Conservation (phyloP, 1,140 invertebrate species). For the Marisa cornuarietis region DNA sequence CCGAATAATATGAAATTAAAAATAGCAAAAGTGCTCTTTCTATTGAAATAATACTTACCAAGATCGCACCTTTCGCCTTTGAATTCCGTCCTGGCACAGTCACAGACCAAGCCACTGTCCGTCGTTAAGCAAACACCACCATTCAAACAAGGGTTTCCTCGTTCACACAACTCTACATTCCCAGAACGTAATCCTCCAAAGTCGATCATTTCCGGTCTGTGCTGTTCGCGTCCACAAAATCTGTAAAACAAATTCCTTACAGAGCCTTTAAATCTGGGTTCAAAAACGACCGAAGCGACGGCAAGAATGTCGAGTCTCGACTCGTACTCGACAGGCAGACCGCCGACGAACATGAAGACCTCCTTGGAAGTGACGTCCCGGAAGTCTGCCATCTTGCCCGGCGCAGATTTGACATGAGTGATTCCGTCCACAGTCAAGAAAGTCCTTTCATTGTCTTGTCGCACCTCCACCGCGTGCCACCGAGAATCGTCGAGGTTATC, state of each 20-base stretch:
- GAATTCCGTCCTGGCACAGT: slow-evolving; percentile 89
- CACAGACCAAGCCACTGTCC: slow-evolving; percentile 90
- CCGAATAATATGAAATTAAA: neutral
- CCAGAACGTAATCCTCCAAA: slow-evolving; percentile 70
- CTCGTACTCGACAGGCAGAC: slow-evolving; percentile 46
- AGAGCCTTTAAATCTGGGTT: slow-evolving; percentile 50
- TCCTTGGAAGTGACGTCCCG: slow-evolving; percentile 16
- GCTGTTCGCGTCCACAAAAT: slow-evolving; percentile 47
- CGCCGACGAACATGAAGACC: slow-evolving; percentile 55
- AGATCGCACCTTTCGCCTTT: slow-evolving; percentile 93
- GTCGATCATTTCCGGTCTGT: slow-evolving; percentile 42
- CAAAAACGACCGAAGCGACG: slow-evolving; percentile 48
- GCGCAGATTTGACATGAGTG: slow-evolving; percentile 54
- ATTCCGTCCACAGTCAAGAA: slow-evolving; percentile 62
- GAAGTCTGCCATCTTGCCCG: slow-evolving; percentile 30
- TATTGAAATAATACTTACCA: slow-evolving; percentile 71
- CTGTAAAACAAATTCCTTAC: slow-evolving; percentile 55
- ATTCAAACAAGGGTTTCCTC: slow-evolving; percentile 89
- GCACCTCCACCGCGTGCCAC: slow-evolving; percentile 54
- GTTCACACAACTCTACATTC: slow-evolving; percentile 81
- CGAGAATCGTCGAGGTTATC: slow-evolving; percentile 46
- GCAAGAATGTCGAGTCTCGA: slow-evolving; percentile 57
- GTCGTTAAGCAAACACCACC: slow-evolving; percentile 94
- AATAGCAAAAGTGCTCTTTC: neutral
- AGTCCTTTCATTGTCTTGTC: slow-evolving; percentile 41